Conservation (phyloP, 1,140 invertebrate species). For the Pemphigus obesinymphae region DNA sequence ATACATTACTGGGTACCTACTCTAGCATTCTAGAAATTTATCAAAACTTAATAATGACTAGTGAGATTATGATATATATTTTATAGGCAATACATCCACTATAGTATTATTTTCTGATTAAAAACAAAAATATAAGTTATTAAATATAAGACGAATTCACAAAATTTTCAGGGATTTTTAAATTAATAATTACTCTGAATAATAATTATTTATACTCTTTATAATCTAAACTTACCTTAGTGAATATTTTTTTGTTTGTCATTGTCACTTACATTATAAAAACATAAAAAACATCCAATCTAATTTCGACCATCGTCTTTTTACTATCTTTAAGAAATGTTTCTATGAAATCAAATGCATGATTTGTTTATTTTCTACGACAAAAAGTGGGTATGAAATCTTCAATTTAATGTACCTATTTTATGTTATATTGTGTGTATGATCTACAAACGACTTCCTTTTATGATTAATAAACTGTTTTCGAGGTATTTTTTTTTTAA, state of each 20-base stretch:
- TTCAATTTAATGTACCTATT: background rate
- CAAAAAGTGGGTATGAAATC: background rate
- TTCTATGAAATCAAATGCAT: background rate
- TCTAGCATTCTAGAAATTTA: no score
- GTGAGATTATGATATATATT: no score
- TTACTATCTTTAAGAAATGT: background rate
- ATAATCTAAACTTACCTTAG: background rate
- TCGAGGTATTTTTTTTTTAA: background rate
- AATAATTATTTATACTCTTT: background rate
- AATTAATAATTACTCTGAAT: background rate
- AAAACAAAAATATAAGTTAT: no score
- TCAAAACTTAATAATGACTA: no score
- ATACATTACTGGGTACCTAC: no score
- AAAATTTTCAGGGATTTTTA: background rate
- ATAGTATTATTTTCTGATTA: no score
- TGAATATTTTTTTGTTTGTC: background rate
- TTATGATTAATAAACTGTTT: background rate
- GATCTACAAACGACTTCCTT: background rate
- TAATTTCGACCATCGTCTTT: background rate
- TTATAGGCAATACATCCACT: no score
- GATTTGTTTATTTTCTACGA: background rate
- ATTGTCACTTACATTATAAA: background rate
- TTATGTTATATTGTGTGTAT: background rate
- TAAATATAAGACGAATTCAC: no score
- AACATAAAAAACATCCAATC: background rate